These are phyloP conservation scores for western clawed frog (Xenopus tropicalis) DNA, from an alignment of 2,113 vertebrate species.

Conservation along the genomic window UCB_Xtro_10.0 CM004443.2:151687001-151687500, in stretches of 20 bases:
- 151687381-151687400: slow-evolving; percentile 48
- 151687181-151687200: slow-evolving; percentile 59
- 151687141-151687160: not conserved
- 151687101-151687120: not conserved
- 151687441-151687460: too few relatives aligned
- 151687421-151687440: not conserved
- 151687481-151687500: too few relatives aligned
- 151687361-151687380: slow-evolving; percentile 50
- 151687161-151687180: slow-evolving; percentile 38
- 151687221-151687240: slow-evolving; percentile 65
- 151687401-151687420: slow-evolving; percentile 56
- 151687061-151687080: slow-evolving; percentile 99
- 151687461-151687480: too few relatives aligned
- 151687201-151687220: slow-evolving; percentile 70
- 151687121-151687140: not conserved
- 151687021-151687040: slow-evolving; percentile 96
- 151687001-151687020: slow-evolving; percentile 98
- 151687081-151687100: slow-evolving; percentile 73
- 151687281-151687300: slow-evolving; percentile 70
- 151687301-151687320: slow-evolving; percentile 84
- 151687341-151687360: slow-evolving; percentile 50
- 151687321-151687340: slow-evolving; percentile 58
- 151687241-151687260: slow-evolving; percentile 56
- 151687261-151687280: slow-evolving; percentile 66
- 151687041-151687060: slow-evolving; percentile 97